phyloP scores from a whole-genome alignment of 2,888 invertebrate genomes.

The Apodemia hepburni region DNA sequence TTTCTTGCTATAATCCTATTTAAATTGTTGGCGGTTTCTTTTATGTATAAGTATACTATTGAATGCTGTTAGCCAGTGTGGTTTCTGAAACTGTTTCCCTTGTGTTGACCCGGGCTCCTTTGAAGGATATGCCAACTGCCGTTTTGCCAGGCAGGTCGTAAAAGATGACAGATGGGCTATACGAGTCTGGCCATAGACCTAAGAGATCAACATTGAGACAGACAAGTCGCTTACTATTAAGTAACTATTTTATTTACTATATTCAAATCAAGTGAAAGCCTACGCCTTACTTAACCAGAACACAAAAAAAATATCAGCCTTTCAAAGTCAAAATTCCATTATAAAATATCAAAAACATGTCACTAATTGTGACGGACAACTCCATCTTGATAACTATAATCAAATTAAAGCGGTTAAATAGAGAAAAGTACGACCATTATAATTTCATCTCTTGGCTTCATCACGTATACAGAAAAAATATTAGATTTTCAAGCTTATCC shows the following conservation, averaged over 20 bases:
- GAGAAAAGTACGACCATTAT: constrained; percentile 23
- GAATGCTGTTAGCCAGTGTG: too few species aligned
- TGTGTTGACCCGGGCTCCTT: too few species aligned
- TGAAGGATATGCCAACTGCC: too few species aligned
- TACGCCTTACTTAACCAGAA: background rate
- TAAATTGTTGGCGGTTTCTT: constrained; percentile 6
- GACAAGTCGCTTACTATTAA: too few species aligned
- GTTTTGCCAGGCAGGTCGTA: too few species aligned
- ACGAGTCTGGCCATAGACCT: too few species aligned
- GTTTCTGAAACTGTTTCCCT: too few species aligned
- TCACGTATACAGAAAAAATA: background rate
- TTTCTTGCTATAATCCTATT: constrained; percentile 4
- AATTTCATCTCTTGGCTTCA: constrained; percentile 2
- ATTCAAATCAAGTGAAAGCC: too few species aligned
- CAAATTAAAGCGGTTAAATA: constrained; percentile 46
- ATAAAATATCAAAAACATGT: constrained; percentile 53
- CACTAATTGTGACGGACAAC: constrained; percentile 65
- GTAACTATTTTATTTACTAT: too few species aligned
- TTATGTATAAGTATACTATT: background rate
- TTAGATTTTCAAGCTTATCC: constrained; percentile 24
- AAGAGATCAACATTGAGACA: too few species aligned
- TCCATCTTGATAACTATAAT: constrained; percentile 73
- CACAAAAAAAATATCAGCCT: background rate
- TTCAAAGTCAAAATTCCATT: constrained; percentile 16
- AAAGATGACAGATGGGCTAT: too few species aligned